Conservation (phyloP, 2,888 invertebrate species). For the Malthinus seriepunctatus region DNA sequence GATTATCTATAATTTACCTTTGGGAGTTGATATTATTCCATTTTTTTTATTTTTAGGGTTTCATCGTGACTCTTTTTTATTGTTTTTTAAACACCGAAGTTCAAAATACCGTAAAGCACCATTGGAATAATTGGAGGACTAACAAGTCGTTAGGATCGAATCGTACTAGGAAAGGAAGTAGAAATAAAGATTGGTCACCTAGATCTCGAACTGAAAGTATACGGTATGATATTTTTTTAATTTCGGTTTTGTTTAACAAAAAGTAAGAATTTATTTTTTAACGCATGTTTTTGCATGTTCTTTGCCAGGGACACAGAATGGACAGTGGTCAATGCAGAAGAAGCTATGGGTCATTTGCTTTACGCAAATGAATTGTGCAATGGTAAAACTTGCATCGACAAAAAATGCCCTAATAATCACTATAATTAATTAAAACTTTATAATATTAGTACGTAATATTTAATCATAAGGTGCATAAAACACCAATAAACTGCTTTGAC, state of each 20-base stretch:
- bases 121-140: constrained; percentile 78
- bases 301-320: constrained; percentile 48
- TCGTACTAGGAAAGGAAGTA: constrained; percentile 67
- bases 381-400: constrained; percentile 18
- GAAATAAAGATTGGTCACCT: constrained; percentile 83
- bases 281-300: constrained; percentile 38
- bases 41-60: constrained; percentile 66
- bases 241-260: not conserved
- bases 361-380: constrained; percentile 22
- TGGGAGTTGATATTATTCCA: not conserved
- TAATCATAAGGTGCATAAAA: no score
- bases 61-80: constrained; percentile 87
- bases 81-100: constrained; percentile 94
- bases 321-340: constrained; percentile 46
- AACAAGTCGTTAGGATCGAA: constrained; percentile 66
- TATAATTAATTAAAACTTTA: not conserved
- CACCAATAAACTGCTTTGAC: no score
- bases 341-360: constrained; percentile 33
- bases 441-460: no score
- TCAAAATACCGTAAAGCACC: constrained; percentile 80
- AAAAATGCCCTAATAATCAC: constrained; percentile 3
- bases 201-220: constrained; percentile 80
- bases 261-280: constrained; percentile 1
- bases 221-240: constrained; percentile 62
- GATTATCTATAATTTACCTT: not conserved